Evolutionary conservation across 2,113 vertebrate species (phyloP).

Genomic region (Malurus alboscapulatus): DNA sequence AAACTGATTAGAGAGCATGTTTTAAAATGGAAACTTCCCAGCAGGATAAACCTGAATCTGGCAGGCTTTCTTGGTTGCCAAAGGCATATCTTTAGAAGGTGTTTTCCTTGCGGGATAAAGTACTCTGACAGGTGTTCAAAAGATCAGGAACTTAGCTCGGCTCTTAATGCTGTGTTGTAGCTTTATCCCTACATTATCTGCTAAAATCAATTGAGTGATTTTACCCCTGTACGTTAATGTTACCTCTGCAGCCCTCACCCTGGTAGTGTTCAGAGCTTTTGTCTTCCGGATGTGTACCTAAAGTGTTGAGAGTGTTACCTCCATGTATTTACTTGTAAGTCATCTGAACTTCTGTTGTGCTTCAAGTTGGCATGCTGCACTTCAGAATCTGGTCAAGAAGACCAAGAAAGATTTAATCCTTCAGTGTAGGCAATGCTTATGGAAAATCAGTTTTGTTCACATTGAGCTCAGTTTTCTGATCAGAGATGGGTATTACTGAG

Average conservation of each 20-base stretch:
- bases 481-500: neutral
- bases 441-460: neutral
- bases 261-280: neutral
- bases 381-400: neutral
- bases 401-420: neutral
- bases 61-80: neutral
- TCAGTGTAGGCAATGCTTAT: neutral
- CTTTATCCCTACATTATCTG: neutral
- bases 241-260: neutral
- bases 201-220: neutral
- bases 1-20: neutral
- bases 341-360: neutral
- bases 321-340: neutral
- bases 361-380: neutral
- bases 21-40: neutral
- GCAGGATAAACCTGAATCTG: neutral
- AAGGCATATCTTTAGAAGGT: neutral
- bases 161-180: neutral
- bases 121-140: neutral
- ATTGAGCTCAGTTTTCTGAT: neutral
- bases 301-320: fast-evolving
- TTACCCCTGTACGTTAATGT: neutral
- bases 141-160: neutral
- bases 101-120: neutral
- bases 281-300: neutral